phyloP scores from a whole-genome alignment of 2,797 vertebrate species.

The Denticeps clupeoides region DNA sequence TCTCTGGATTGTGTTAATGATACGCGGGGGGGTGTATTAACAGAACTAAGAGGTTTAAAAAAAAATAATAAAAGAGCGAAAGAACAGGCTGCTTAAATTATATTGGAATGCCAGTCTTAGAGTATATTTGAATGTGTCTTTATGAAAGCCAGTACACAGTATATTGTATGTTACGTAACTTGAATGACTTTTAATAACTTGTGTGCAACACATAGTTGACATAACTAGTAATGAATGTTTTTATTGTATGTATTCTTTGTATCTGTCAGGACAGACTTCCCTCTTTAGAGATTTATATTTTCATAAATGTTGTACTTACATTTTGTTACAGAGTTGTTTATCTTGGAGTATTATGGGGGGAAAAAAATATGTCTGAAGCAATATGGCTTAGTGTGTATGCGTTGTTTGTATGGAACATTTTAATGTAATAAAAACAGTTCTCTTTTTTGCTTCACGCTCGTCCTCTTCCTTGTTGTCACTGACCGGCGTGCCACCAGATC shows the following conservation, averaged over 20 bases:
- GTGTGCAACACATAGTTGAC: constrained; percentile 91
- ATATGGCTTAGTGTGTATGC: constrained; percentile 97
- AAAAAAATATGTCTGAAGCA: constrained; percentile 72
- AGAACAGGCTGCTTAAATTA: constrained; percentile 50
- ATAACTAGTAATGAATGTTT: constrained; percentile 95
- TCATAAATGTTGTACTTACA: constrained; percentile 99
- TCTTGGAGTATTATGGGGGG: constrained; percentile 62
- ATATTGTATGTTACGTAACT: constrained; percentile 88
- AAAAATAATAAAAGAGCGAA: too few relatives aligned
- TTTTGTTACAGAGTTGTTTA: constrained; percentile 99
- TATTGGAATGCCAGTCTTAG: constrained; percentile 71
- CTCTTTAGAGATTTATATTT: constrained; percentile 99
- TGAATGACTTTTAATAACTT: constrained; percentile 96
- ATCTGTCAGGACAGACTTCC: constrained; percentile 86
- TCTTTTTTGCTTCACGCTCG: constrained; percentile 54
- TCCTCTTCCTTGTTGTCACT: constrained; percentile 3
- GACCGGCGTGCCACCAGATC: constrained; percentile 18
- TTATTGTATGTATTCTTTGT: constrained; percentile 99
- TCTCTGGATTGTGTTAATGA: constrained; percentile 46
- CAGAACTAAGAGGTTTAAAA: constrained; percentile 54
- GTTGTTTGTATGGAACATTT: constrained; percentile 94
- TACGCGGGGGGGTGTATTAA: constrained; percentile 58
- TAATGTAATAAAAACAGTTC: constrained; percentile 72
- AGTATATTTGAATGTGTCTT: constrained; percentile 83
- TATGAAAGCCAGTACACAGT: constrained; percentile 75